These are phyloP conservation scores for Perccottus glenii DNA, from an alignment of 2,113 vertebrate genomes.

Conservation along the genomic window DNA sequence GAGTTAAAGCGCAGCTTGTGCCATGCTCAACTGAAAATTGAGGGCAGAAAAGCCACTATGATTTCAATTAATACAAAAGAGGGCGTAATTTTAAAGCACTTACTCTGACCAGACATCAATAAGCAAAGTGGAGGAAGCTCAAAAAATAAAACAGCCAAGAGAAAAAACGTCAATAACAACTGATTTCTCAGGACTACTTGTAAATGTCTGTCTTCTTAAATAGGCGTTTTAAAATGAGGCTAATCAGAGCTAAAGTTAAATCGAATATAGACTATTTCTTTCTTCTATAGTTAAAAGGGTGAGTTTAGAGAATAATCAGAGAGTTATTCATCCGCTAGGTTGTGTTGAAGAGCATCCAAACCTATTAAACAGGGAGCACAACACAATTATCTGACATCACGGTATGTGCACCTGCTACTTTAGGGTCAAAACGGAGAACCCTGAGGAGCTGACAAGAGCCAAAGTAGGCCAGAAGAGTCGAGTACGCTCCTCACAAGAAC, in stretches of 20 bases:
- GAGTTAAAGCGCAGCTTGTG: conserved; percentile 14
- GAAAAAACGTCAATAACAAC: conserved; percentile 44
- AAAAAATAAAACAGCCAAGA: conserved; percentile 23
- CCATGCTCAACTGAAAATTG: conserved; percentile 40
- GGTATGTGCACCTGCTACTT: conserved; percentile 48
- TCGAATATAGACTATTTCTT: conserved; percentile 1
- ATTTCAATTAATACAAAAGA: conserved; percentile 63
- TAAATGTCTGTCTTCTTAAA: conserved; percentile 38
- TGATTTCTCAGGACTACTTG: conserved; percentile 50
- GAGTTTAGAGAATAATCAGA: conserved; percentile 44
- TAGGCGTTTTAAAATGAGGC: conserved; percentile 11
- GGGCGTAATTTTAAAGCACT: conserved; percentile 54
- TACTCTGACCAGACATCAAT: conserved; percentile 54
- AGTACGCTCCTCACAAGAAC: conserved; percentile 29
- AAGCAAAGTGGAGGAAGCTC: conserved; percentile 46
- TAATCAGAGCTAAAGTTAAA: conserved; percentile 42
- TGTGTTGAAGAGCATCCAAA: conserved; percentile 41
- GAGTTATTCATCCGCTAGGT: conserved; percentile 31
- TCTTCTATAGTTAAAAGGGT: conserved; percentile 2
- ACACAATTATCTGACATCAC: conserved; percentile 48
- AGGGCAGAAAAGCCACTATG: conserved; percentile 43
- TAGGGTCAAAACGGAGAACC: conserved; percentile 15
- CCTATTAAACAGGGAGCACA: conserved; percentile 41
- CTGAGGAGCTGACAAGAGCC: neutral
- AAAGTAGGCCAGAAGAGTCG: conserved; percentile 16